Conservation (phyloP, 2,888 invertebrate genomes). For the Agrotis segetum region DNA sequence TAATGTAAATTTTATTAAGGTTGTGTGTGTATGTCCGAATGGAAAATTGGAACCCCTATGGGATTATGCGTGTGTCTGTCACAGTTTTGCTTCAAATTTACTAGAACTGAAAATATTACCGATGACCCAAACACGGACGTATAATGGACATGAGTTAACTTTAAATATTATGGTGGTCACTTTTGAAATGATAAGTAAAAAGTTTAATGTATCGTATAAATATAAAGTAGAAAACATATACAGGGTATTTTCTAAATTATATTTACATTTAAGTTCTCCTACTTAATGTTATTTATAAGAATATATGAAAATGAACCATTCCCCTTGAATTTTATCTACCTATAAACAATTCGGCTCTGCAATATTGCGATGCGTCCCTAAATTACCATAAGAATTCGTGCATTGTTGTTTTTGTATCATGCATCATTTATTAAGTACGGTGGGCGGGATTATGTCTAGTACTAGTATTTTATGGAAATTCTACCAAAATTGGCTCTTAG, state of each 20-base stretch:
- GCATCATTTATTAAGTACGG: conserved; percentile 46
- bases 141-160: neutral
- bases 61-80: neutral
- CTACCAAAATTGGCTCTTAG: conserved; percentile 22
- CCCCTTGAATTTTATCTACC: conserved; percentile 22
- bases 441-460: conserved; percentile 25
- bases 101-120: too few species aligned
- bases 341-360: conserved; percentile 27
- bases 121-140: neutral
- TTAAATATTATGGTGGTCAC: neutral
- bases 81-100: neutral
- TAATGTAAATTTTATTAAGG: conserved; percentile 52
- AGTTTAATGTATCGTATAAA: too few species aligned
- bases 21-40: rapidly evolving
- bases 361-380: conserved; percentile 37
- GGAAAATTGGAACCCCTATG: neutral
- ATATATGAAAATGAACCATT: neutral
- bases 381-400: conserved; percentile 49
- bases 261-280: neutral
- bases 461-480: conserved; percentile 47
- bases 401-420: conserved; percentile 50
- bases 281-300: neutral
- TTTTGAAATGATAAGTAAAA: neutral
- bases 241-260: neutral
- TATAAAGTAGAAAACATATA: too few species aligned